These are phyloP conservation scores for Dasypolia templi DNA, from an alignment of 2,888 invertebrate genomes.

Conservation along the genomic window DNA sequence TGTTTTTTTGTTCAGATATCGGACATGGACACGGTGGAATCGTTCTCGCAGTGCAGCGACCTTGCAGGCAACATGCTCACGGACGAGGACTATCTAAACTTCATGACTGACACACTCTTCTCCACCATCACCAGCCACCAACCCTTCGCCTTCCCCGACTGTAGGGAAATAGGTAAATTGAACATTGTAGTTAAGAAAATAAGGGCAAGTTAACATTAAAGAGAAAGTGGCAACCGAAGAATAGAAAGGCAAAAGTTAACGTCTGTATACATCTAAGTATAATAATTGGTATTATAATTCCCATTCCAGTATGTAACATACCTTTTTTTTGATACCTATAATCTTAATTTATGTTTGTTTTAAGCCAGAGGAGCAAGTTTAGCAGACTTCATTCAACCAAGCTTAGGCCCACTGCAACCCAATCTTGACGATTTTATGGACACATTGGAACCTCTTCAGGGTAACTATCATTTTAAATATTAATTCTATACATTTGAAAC, in stretches of 20 bases:
- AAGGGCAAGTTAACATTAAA: neutral
- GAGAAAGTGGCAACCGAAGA: neutral
- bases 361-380: conserved; percentile 95
- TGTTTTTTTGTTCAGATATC: conserved; percentile 88
- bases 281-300: no score
- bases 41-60: conserved; percentile 92
- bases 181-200: neutral
- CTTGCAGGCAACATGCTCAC: conserved; percentile 94
- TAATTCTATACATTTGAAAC: no score
- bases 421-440: conserved; percentile 99
- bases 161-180: conserved; percentile 96
- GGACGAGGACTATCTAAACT: conserved; percentile 96
- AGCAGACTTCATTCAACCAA: conserved; percentile 99
- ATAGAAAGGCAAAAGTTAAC: neutral
- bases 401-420: conserved; percentile 98
- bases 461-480: conserved; percentile 83
- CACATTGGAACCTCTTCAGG: conserved; percentile 95
- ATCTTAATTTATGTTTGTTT: conserved; percentile 61
- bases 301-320: no score
- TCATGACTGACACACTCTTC: conserved; percentile 97
- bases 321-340: neutral
- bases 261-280: no score
- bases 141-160: conserved; percentile 99
- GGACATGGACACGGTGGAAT: conserved; percentile 94
- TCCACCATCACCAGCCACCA: conserved; percentile 95